Base-by-base conservation (phyloP, 2,113 vertebrate species). In the Atherinomorus stipes region DNA sequence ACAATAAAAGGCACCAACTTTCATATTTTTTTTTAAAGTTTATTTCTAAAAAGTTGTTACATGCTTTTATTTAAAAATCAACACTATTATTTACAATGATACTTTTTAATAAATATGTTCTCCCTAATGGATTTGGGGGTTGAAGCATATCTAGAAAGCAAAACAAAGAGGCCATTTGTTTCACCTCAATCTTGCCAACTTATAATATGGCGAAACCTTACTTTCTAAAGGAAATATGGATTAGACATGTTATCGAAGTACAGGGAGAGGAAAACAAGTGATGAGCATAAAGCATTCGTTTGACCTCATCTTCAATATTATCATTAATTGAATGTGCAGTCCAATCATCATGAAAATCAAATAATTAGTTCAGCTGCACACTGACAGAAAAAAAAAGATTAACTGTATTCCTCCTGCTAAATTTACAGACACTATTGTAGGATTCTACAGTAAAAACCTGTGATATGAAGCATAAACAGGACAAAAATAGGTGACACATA, bases 21-120 rank as follows among this genome's bases (percentile, higher is more conserved):
- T 62, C 67, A 81, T 58, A 77, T 59, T 86, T 75, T 80, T 77
- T 40, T 51, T 38, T 19, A 18, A 78, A 50, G 10, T 92, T 92
- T 90, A 90, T 91, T 93, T 78, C 82, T 88, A 86, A 80, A 90
- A 93, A 91, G 82, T 67, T 80, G 53, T 84, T 87, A 85, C 90
- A 90, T 91, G 86, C 78, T 85, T 86, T 85, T 64, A 78, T 84
- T 89, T 82, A 88, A 83, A 88, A 88, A 90, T 91, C 83, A 87
- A 90, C 89, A 86, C 77, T 90, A 88, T 82, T 91, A 92, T 90
- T 86, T 91, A 91, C 91, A 92, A 82, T 79, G 83, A 87, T 78
- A 72, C 40, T 74, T 76, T 57, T 85, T 64, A 83, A 91, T 91
- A 91, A 93, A 93, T 92, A 92, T 90, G 85, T 74, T 83, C 34